A percentile compares a stretch with the other conserved stretches of the same genome.
Conservation (phyloP, 1,140 invertebrate species). For the Leptopilina boulardi region DNA sequence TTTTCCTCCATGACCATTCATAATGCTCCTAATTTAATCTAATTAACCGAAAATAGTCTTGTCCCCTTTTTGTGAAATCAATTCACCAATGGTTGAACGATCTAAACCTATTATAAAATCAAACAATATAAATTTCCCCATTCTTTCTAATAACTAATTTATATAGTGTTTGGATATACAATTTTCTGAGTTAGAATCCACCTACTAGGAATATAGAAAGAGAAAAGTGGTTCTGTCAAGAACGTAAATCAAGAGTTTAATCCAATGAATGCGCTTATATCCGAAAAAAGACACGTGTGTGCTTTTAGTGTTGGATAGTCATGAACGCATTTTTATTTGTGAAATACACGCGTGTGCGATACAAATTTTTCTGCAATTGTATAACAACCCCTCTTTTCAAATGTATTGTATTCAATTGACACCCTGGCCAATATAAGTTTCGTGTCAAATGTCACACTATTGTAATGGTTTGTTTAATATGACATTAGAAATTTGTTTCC, state of each 20-base stretch:
- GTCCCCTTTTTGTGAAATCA: too few relatives aligned
- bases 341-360: constrained; percentile 40
- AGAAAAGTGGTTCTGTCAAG: neutral
- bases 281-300: constrained; percentile 43
- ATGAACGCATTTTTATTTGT: neutral
- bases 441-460: constrained; percentile 58
- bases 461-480: constrained; percentile 68
- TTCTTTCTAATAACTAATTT: neutral
- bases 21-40: too few relatives aligned
- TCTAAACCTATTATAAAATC: neutral
- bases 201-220: neutral
- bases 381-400: constrained; percentile 39
- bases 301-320: neutral
- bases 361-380: constrained; percentile 44
- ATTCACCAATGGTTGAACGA: too few relatives aligned
- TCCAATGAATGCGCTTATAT: constrained; percentile 63
- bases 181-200: constrained; percentile 6
- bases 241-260: constrained; percentile 57
- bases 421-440: constrained; percentile 51
- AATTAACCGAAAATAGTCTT: too few relatives aligned
- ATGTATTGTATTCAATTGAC: constrained; percentile 58
- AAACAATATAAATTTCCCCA: neutral
- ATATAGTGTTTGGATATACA: constrained; percentile 7
- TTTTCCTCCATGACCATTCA: too few relatives aligned
- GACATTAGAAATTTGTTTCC: constrained; percentile 71